Conservation (phyloP, 2,113 vertebrate species). For the Gopherus evgoodei region DNA sequence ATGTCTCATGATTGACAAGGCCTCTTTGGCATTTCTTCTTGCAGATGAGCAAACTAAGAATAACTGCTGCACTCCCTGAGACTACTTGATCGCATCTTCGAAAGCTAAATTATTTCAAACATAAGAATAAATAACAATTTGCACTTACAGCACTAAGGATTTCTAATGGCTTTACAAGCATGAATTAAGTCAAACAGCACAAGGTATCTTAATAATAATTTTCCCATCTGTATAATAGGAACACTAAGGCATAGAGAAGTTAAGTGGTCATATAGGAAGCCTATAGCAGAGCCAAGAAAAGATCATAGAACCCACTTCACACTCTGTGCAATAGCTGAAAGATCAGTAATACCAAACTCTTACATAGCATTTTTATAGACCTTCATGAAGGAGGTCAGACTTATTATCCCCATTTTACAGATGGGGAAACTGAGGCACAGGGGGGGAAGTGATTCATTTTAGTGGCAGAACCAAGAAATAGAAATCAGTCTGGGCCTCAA, state of each 20-base stretch:
- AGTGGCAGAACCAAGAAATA: not conserved
- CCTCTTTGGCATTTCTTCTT: not conserved
- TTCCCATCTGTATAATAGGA: too few relatives aligned
- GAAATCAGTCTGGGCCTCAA: not conserved
- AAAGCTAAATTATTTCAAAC: not conserved
- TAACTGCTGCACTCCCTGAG: not conserved
- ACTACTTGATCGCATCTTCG: not conserved
- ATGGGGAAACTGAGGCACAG: not conserved
- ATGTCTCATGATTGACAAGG: not conserved
- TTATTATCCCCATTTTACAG: not conserved
- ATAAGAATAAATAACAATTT: conserved; percentile 13
- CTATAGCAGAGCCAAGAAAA: conserved; percentile 31
- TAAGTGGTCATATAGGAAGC: conserved; percentile 33
- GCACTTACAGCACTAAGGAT: not conserved
- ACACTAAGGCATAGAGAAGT: conserved; percentile 13
- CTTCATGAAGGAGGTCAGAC: too few relatives aligned
- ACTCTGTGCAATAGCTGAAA: conserved; percentile 29
- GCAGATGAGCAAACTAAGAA: not conserved
- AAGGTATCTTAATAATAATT: not conserved
- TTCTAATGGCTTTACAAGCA: not conserved
- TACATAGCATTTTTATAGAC: too few relatives aligned
- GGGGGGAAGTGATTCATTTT: not conserved
- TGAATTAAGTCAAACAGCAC: not conserved
- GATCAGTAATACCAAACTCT: conserved; percentile 14
- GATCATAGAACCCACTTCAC: conserved; percentile 32